Percentiles rank a stretch among this genome's conserved stretches.
These are phyloP conservation scores for Pagetopsis macropterus DNA, from an alignment of 2,797 vertebrate genomes.

Conservation along the genomic window DNA sequence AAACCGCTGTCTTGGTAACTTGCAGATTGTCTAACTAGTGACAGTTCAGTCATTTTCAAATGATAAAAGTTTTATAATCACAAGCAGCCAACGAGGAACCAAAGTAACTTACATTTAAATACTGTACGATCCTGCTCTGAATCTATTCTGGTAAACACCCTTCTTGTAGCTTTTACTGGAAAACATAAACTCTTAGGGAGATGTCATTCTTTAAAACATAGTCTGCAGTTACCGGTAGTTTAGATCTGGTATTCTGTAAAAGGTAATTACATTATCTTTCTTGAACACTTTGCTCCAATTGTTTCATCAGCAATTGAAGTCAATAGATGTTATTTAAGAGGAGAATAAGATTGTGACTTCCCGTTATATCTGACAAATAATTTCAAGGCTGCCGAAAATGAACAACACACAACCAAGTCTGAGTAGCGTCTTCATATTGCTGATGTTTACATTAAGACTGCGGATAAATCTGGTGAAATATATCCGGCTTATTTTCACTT, in stretches of 20 bases:
- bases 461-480: background rate
- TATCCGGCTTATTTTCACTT: background rate
- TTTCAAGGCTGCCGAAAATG: background rate
- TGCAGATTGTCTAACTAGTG: slow-evolving; percentile 33
- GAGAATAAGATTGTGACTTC: background rate
- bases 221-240: background rate
- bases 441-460: background rate
- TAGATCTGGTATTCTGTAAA: background rate
- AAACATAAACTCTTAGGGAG: background rate
- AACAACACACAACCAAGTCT: background rate
- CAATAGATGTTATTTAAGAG: background rate
- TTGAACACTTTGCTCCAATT: background rate
- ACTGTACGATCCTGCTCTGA: background rate
- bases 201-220: background rate
- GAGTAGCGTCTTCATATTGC: background rate
- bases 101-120: background rate
- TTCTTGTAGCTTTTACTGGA: background rate
- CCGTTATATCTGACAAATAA: background rate
- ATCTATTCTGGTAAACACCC: background rate
- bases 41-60: background rate
- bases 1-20: slow-evolving; percentile 66
- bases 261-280: background rate
- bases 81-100: too few species aligned
- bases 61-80: too few species aligned
- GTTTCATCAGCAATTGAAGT: background rate